Evolutionary conservation across 2,888 invertebrate species (phyloP).

Genomic region (Nemotelus pantherinus): DNA sequence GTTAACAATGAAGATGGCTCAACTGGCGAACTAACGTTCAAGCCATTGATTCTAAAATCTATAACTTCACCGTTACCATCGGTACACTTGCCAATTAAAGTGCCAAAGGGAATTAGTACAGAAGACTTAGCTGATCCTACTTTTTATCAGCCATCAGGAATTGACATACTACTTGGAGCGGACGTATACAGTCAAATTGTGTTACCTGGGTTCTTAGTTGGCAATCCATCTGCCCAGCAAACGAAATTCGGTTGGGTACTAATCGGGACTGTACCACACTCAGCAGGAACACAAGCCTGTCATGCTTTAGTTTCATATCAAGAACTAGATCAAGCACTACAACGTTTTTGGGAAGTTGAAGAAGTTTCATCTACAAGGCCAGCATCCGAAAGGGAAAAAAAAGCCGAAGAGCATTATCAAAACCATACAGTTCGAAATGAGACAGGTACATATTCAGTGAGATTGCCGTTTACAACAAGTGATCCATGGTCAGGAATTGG

Average conservation of each 20-base stretch:
- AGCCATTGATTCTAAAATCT: too few relatives aligned
- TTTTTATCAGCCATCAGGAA: too few relatives aligned
- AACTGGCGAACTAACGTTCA: too few relatives aligned
- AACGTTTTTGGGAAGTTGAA: neutral
- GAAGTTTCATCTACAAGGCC: neutral
- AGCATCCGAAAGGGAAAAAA: constrained; percentile 12
- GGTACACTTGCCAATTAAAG: neutral
- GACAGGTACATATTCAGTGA: neutral
- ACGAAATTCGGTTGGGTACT: constrained; percentile 17
- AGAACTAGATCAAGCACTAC: neutral
- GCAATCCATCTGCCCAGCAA: neutral
- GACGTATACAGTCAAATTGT: neutral
- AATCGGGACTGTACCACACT: neutral
- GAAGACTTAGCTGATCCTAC: neutral
- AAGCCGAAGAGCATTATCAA: neutral
- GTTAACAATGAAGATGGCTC: too few relatives aligned
- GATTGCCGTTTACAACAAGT: neutral
- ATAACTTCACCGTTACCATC: too few relatives aligned
- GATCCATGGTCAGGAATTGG: too few relatives aligned
- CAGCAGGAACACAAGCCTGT: neutral
- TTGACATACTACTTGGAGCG: constrained; percentile 1
- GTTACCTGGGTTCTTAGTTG: neutral
- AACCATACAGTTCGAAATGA: neutral
- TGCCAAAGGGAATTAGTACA: neutral
- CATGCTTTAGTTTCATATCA: neutral